phyloP scores from a whole-genome alignment of 2,888 invertebrate species.

The Leptopilina syphax region DNA sequence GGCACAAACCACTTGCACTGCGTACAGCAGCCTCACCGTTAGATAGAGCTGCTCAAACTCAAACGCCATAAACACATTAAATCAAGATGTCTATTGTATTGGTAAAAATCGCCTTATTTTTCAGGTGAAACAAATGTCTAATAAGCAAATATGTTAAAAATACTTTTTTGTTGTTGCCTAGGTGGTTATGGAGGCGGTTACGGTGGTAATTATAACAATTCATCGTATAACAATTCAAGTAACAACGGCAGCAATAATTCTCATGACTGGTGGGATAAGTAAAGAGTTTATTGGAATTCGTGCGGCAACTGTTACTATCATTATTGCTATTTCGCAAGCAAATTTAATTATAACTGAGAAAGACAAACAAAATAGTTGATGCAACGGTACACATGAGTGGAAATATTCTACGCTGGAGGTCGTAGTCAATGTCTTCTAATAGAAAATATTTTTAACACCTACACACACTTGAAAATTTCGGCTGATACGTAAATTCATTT shows the following conservation, averaged over 20 bases:
- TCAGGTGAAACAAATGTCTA: neutral
- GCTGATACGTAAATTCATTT: conserved; percentile 2
- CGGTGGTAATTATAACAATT: conserved; percentile 70
- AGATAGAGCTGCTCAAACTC: no score
- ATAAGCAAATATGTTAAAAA: neutral
- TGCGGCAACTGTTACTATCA: conserved; percentile 66
- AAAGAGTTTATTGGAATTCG: conserved; percentile 64
- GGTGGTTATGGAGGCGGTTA: conserved; percentile 71
- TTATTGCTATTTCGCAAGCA: conserved; percentile 73
- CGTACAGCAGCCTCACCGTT: no score
- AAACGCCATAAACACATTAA: no score
- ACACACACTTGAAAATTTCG: conserved; percentile 11
- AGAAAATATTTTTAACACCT: conserved; percentile 21
- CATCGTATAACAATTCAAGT: conserved; percentile 70
- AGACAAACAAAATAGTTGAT: conserved; percentile 63
- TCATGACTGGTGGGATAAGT: conserved; percentile 75
- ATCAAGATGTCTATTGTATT: no score
- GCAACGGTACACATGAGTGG: conserved; percentile 58
- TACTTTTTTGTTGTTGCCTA: conserved; percentile 49
- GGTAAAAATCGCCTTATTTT: no score
- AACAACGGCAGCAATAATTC: conserved; percentile 70
- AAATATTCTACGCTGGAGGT: conserved; percentile 50
- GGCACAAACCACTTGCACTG: no score
- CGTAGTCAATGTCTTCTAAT: conserved; percentile 45
- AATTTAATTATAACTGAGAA: conserved; percentile 75